Conservation (phyloP, 2,797 vertebrate species). For the Bradypus variegatus region DNA sequence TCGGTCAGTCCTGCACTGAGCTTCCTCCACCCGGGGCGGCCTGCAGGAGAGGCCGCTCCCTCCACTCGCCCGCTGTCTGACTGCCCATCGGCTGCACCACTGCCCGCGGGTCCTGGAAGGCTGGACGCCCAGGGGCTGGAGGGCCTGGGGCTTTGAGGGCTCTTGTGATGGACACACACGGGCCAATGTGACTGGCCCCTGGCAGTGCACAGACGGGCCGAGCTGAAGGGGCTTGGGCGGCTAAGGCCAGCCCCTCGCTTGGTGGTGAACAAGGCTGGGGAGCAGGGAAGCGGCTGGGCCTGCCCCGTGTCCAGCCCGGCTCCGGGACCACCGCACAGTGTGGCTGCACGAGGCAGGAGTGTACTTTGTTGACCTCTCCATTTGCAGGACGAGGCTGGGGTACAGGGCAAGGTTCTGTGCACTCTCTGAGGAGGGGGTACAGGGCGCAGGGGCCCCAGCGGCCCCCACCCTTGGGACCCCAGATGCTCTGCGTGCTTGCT, state of each 20-base stretch:
- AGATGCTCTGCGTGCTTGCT: not conserved
- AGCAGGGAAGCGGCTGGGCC: not conserved
- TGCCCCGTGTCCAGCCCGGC: too few relatives aligned
- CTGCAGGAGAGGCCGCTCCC: too few relatives aligned
- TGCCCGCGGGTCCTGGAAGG: not conserved
- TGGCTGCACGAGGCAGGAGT: not conserved
- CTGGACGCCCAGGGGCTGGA: not conserved
- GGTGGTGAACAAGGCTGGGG: not conserved
- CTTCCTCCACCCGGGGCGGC: not conserved
- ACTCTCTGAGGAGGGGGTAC: not conserved
- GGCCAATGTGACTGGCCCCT: not conserved
- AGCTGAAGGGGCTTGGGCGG: not conserved
- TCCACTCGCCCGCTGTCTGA: not conserved
- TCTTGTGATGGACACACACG: not conserved
- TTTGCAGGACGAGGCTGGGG: not conserved
- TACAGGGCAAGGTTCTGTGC: not conserved
- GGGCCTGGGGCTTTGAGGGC: rapidly evolving
- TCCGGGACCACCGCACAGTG: not conserved
- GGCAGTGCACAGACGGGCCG: not conserved
- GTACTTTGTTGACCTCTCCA: rapidly evolving
- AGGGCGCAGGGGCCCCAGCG: too few relatives aligned
- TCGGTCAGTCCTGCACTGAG: rapidly evolving
- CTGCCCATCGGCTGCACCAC: too few relatives aligned
- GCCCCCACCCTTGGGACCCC: not conserved
- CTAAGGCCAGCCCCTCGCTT: not conserved